Evolutionary conservation across 2,113 vertebrate genomes (phyloP).

Genomic region (Tylochromis polylepis): DNA sequence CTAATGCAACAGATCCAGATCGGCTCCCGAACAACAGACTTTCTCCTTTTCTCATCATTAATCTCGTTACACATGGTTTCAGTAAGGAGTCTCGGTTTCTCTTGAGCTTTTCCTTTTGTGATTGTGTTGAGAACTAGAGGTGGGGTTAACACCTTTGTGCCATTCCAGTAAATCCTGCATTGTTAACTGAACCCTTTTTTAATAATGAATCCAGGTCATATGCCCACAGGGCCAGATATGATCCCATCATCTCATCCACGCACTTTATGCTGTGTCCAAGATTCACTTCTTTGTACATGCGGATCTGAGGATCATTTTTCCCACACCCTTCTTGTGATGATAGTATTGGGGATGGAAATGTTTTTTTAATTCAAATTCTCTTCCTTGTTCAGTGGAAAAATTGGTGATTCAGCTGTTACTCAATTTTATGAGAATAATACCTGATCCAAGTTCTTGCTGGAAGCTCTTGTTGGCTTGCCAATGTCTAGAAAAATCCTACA

Average conservation of each 20-base stretch:
- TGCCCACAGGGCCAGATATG: neutral
- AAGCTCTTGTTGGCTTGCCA: neutral
- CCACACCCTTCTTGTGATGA: neutral
- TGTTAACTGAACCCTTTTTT: neutral
- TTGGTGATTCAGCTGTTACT: neutral
- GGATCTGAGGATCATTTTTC: neutral
- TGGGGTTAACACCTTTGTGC: neutral
- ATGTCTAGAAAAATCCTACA: neutral
- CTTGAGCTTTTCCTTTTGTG: neutral
- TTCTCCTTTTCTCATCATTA: neutral
- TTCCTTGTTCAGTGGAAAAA: neutral
- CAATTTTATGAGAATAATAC: neutral
- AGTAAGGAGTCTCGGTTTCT: neutral
- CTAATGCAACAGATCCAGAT: neutral
- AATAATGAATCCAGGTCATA: conserved; percentile 21
- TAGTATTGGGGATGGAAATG: neutral
- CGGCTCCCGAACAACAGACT: neutral
- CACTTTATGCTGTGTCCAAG: neutral
- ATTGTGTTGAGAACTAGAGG: neutral
- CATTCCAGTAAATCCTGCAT: neutral
- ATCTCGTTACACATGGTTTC: neutral
- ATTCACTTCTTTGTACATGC: neutral
- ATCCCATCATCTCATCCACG: neutral
- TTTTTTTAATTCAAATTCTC: neutral
- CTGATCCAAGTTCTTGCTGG: neutral